These are phyloP conservation scores for Tachycineta bicolor DNA, from an alignment of 2,113 vertebrate genomes.

Conservation along the genomic window DNA sequence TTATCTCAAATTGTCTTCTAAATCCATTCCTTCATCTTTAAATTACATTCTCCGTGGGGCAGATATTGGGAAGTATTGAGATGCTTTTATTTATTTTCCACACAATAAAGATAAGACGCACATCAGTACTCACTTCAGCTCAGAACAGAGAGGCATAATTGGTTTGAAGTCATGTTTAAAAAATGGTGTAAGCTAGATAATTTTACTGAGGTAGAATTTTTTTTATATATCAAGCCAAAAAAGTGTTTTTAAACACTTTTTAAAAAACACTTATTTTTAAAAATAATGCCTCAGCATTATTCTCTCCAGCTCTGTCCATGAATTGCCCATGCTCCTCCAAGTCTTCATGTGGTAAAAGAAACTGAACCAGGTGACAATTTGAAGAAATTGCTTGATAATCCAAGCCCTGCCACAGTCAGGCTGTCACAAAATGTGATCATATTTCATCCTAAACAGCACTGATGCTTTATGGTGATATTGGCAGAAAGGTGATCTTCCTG, in stretches of 20 bases:
- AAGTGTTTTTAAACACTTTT: too few species aligned
- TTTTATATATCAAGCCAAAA: not conserved
- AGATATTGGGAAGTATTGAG: not conserved
- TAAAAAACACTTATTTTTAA: too few species aligned
- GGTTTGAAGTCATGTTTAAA: not conserved
- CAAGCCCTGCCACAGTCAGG: not conserved
- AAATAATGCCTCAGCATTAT: not conserved
- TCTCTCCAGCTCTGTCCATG: not conserved
- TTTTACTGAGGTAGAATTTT: not conserved
- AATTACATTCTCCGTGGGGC: not conserved
- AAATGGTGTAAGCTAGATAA: not conserved
- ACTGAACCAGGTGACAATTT: not conserved
- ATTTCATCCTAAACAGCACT: not conserved
- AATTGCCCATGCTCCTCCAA: not conserved
- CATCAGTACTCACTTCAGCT: not conserved
- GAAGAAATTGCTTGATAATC: not conserved
- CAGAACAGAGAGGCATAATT: not conserved
- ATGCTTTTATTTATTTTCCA: not conserved
- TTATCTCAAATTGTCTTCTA: not conserved
- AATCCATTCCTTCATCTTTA: not conserved
- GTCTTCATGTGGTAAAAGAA: not conserved
- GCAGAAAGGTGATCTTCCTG: rapidly evolving
- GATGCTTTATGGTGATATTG: not conserved
- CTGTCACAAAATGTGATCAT: not conserved
- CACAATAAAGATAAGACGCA: not conserved